Percentiles rank a stretch among this genome's conserved stretches.
Conservation (phyloP, 2,113 vertebrate genomes). For the Todiramphus chloris region DNA sequence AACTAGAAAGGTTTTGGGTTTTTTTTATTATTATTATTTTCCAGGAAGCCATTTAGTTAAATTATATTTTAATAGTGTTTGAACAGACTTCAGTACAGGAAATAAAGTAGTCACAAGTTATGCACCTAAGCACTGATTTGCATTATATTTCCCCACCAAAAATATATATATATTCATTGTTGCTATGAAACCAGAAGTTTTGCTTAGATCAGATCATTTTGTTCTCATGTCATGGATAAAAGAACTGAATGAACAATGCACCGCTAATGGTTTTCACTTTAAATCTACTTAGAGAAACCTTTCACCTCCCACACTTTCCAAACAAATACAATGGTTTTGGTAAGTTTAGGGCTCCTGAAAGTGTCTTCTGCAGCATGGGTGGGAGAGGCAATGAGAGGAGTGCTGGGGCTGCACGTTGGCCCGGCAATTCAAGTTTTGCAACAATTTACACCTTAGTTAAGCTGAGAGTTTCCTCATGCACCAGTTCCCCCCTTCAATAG, state of each 20-base stretch:
- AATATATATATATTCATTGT: background rate
- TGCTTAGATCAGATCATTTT: conserved; percentile 47
- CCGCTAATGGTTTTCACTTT: background rate
- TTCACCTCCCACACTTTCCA: conserved; percentile 15
- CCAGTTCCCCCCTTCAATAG: background rate
- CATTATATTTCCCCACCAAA: conserved; percentile 4
- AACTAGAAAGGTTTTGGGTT: background rate
- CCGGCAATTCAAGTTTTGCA: background rate
- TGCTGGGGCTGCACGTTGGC: background rate
- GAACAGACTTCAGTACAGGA: background rate
- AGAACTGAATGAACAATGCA: conserved; percentile 22
- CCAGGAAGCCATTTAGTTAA: conserved; percentile 11
- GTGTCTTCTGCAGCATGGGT: background rate
- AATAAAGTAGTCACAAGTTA: conserved; percentile 20
- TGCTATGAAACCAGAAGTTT: conserved; percentile 61
- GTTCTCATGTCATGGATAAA: conserved; percentile 34
- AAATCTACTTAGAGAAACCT: conserved; percentile 9
- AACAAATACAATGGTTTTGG: background rate
- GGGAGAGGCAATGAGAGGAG: background rate
- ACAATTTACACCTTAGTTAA: background rate
- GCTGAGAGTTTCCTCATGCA: background rate
- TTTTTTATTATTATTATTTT: background rate
- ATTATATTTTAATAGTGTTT: conserved; percentile 28
- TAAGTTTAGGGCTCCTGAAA: background rate
- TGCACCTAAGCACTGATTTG: background rate